Evolutionary conservation across 1,140 invertebrate species (phyloP).

Genomic region (Saccostrea glomerata): DNA sequence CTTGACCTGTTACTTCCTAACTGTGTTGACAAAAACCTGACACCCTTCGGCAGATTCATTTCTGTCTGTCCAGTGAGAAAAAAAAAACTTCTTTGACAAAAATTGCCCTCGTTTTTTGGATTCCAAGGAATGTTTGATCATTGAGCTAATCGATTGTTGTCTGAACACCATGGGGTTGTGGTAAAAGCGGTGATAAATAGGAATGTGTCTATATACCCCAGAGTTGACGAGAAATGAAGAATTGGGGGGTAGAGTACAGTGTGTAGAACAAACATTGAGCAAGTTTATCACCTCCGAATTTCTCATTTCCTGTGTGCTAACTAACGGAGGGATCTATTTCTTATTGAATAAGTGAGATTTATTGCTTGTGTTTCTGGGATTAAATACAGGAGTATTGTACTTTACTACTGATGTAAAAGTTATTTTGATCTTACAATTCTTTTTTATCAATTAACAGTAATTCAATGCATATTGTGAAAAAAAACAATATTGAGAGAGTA

Average conservation of each 20-base stretch:
- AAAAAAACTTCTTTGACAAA: neutral
- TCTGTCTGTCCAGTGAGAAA: neutral
- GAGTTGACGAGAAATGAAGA: neutral
- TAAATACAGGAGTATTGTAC: neutral
- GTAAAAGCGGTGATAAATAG: neutral
- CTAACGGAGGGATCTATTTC: neutral
- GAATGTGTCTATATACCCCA: neutral
- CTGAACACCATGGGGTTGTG: neutral
- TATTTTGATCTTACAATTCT: neutral
- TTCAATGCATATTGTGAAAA: too few species aligned
- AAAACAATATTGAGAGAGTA: too few species aligned
- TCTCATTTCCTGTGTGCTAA: constrained; percentile 13
- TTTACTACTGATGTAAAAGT: neutral
- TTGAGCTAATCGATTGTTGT: constrained; percentile 15
- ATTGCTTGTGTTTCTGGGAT: neutral
- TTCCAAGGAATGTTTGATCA: constrained; percentile 12
- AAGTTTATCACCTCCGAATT: constrained; percentile 15
- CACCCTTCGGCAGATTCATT: neutral
- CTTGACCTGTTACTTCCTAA: neutral
- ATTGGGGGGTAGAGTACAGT: neutral
- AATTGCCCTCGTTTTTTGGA: neutral
- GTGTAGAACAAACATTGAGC: neutral
- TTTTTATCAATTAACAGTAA: too few species aligned
- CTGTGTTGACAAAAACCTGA: neutral
- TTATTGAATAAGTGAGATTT: neutral